phyloP scores from a whole-genome alignment of 2,888 invertebrate species.

The Incurvaria masculella region DNA sequence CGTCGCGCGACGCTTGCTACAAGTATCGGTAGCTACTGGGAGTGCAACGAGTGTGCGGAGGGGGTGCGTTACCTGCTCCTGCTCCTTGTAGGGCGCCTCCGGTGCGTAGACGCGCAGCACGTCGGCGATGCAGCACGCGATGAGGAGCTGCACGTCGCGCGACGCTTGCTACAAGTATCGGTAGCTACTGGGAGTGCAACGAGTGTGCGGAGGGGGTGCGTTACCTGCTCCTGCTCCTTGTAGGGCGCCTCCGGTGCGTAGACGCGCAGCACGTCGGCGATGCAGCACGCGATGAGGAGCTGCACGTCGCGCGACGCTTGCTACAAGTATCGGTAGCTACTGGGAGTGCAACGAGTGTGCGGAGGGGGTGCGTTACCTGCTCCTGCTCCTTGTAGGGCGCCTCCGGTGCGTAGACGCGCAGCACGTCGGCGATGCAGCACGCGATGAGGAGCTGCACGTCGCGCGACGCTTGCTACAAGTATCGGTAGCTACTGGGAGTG shows the following conservation, averaged over 20 bases:
- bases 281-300: conserved; percentile 92
- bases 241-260: conserved; percentile 98
- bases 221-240: conserved; percentile 93
- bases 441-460: conserved; percentile 95
- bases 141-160: conserved; percentile 89
- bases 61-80: conserved; percentile 94
- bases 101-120: conserved; percentile 96
- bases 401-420: conserved; percentile 95
- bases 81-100: conserved; percentile 96
- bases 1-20: conserved; percentile 88
- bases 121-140: conserved; percentile 97
- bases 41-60: too few species aligned
- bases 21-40: too few species aligned
- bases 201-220: too few species aligned
- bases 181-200: too few species aligned
- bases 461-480: conserved; percentile 80
- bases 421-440: conserved; percentile 96
- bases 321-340: too few species aligned
- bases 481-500: too few species aligned
- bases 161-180: too few species aligned
- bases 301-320: conserved; percentile 92
- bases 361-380: too few species aligned
- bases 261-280: conserved; percentile 93
- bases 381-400: conserved; percentile 96
- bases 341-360: too few species aligned